phyloP scores from a whole-genome alignment of 2,113 vertebrate species.

The Amblyopsis rosae region DNA sequence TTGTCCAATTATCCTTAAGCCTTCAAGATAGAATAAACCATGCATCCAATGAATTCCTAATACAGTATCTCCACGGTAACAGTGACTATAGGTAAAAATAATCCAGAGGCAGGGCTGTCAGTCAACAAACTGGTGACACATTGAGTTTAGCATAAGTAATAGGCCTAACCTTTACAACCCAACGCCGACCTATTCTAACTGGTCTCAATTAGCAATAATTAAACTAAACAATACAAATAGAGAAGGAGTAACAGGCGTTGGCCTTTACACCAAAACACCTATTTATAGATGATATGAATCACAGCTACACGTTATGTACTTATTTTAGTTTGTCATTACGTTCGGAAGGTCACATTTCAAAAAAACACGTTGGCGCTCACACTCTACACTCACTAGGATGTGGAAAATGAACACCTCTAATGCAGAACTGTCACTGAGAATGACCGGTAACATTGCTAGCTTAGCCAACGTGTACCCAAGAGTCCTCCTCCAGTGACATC shows the following conservation, averaged over 20 bases:
- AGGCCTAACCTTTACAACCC: neutral
- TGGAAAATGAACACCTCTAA: no score
- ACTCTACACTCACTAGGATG: no score
- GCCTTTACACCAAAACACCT: no score
- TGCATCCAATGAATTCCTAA: neutral
- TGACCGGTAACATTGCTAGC: slow-evolving; percentile 10
- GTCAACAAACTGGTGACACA: neutral
- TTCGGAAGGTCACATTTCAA: no score
- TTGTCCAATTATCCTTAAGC: neutral
- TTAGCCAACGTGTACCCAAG: neutral
- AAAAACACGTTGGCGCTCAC: no score
- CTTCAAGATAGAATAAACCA: neutral
- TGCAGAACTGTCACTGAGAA: neutral
- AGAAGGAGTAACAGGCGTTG: no score
- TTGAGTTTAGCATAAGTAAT: neutral
- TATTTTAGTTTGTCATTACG: no score
- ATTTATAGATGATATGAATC: no score
- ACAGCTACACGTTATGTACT: no score
- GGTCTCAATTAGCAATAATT: no score
- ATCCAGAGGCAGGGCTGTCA: neutral
- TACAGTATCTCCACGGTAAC: slow-evolving; percentile 2
- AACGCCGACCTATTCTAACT: no score
- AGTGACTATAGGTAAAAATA: neutral
- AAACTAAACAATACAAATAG: no score
- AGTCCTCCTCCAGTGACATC: slow-evolving; percentile 16